Percentiles rank a stretch among this genome's conserved stretches.
Conservation (phyloP, 2,888 invertebrate genomes). For the Lasioglossum leucozonium region DNA sequence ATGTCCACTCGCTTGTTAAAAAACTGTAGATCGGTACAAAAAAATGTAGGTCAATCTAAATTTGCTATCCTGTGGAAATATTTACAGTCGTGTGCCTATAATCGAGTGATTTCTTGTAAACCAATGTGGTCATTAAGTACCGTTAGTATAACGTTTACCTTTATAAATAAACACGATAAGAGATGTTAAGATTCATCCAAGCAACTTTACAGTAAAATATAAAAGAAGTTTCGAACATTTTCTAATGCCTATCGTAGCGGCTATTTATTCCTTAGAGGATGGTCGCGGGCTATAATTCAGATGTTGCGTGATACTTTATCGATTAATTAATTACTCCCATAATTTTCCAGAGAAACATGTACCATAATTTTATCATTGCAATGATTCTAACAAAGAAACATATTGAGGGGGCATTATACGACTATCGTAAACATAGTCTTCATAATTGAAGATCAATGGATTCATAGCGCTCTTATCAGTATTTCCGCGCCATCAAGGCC, state of each 20-base stretch:
- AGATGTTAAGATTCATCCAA: no score
- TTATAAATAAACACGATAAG: no score
- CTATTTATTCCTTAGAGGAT: neutral
- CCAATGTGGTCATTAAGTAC: no score
- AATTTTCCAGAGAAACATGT: neutral
- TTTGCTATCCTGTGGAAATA: no score
- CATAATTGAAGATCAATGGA: neutral
- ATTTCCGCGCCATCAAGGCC: neutral
- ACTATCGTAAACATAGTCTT: neutral
- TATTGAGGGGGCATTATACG: neutral
- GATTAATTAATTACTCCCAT: neutral
- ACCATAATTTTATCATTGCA: neutral
- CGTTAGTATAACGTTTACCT: no score
- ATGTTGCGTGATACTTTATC: neutral
- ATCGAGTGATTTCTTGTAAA: no score
- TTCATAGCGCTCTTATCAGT: neutral
- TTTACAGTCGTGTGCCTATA: no score
- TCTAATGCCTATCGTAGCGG: neutral
- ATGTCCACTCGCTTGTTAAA: neutral
- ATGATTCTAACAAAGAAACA: neutral
- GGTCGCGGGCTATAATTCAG: neutral
- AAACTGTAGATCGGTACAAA: neutral
- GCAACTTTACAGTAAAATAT: neutral
- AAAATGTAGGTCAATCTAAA: no score
- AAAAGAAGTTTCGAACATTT: neutral